Evolutionary conservation across 35 echinoderm and acorn worm genomes (phyloP).

Genomic region (Apostichopus californicus): DNA sequence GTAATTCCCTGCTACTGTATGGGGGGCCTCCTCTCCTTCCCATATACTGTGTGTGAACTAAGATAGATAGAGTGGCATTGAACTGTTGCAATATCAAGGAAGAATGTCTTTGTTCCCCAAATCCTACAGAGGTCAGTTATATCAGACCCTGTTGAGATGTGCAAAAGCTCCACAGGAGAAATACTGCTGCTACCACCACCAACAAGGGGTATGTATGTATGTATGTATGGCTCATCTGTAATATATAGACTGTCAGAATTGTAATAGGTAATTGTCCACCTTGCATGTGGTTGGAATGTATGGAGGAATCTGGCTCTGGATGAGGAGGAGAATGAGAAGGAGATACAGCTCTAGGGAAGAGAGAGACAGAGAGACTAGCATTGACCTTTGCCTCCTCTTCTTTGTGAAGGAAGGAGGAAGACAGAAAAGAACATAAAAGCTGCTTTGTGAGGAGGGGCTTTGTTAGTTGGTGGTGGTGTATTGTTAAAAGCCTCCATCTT

Average conservation of each 20-base stretch:
- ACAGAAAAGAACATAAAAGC: not conserved
- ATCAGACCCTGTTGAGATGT: not conserved
- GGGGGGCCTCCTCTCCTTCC: not conserved
- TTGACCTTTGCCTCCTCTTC: not conserved
- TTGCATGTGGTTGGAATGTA: not conserved
- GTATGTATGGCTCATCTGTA: not conserved
- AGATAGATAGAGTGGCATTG: slow-evolving; percentile 12
- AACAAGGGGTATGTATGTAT: not conserved
- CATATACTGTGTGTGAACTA: not conserved
- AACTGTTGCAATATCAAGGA: slow-evolving; percentile 31
- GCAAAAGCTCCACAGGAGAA: not conserved
- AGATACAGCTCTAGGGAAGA: not conserved
- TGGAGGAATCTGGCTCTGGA: no score
- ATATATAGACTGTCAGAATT: no score
- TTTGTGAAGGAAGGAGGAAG: not conserved
- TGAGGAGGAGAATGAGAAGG: not conserved
- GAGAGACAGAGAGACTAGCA: not conserved
- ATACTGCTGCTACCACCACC: not conserved
- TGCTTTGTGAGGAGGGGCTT: no score
- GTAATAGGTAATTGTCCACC: not conserved
- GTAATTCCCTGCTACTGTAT: not conserved
- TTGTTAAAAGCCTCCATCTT: no score
- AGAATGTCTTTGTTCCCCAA: slow-evolving; percentile 32
- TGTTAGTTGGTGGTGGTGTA: no score
- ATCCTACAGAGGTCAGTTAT: slow-evolving; percentile 6